phyloP scores from a whole-genome alignment of 2,888 invertebrate species.

The Caenorhabditis zanzibari region DNA sequence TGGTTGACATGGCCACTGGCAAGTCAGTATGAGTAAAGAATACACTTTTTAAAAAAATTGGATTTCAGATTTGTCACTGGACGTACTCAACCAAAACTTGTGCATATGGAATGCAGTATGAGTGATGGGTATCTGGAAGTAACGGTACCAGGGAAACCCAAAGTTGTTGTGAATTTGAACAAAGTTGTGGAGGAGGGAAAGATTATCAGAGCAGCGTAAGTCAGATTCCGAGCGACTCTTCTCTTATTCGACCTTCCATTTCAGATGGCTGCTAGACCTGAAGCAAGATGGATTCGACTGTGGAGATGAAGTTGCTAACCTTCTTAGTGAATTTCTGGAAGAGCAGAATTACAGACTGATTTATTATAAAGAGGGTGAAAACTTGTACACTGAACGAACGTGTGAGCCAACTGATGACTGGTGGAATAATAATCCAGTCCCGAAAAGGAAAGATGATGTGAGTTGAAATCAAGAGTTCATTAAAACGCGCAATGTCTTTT shows the following conservation, averaged over 20 bases:
- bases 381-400: conserved; percentile 66
- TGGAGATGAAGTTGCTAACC: conserved; percentile 64
- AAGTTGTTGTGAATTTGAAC: conserved; percentile 45
- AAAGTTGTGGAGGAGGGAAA: conserved; percentile 51
- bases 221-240: too few species aligned
- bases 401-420: conserved; percentile 55
- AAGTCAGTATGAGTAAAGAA: conserved; percentile 40
- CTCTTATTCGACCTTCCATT: too few species aligned
- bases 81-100: conserved; percentile 66
- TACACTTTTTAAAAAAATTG: too few species aligned
- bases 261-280: conserved; percentile 65
- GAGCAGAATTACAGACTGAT: conserved; percentile 64
- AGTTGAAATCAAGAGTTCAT: background rate
- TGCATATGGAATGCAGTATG: conserved; percentile 57
- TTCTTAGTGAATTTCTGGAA: conserved; percentile 60
- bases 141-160: conserved; percentile 37
- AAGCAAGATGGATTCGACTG: conserved; percentile 72
- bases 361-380: conserved; percentile 35
- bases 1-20: conserved; percentile 68
- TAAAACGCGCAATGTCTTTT: background rate
- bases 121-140: conserved; percentile 40
- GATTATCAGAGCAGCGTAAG: conserved; percentile 65
- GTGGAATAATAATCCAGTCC: conserved; percentile 71
- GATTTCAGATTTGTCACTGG: conserved; percentile 66
- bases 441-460: conserved; percentile 69